Percentiles rank a stretch among this genome's conserved stretches.
Conservation (phyloP, 2,113 vertebrate species). For the Gallinago undulata region DNA sequence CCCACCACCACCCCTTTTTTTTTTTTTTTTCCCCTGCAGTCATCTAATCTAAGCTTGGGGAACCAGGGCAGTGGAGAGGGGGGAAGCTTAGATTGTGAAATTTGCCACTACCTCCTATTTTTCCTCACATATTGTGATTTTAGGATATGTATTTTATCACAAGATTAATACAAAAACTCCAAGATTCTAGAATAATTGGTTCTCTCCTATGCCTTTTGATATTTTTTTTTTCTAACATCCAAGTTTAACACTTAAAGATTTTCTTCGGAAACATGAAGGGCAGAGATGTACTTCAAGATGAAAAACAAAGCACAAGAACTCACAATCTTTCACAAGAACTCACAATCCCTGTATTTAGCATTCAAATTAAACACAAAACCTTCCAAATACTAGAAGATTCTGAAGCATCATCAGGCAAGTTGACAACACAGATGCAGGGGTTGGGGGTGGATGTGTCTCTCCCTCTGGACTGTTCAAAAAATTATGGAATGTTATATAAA, state of each 20-base stretch:
- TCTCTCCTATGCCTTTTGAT: not conserved
- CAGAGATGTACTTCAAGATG: not conserved
- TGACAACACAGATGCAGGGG: not conserved
- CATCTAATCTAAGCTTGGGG: not conserved
- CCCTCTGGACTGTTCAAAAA: not conserved
- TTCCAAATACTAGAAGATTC: not conserved
- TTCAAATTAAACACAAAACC: not conserved
- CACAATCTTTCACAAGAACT: not conserved
- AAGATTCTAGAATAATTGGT: not conserved
- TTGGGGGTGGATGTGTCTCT: too few species aligned
- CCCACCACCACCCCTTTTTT: not conserved
- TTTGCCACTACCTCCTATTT: not conserved
- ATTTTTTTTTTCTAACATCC: not conserved
- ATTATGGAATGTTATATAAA: not conserved
- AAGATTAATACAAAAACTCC: not conserved
- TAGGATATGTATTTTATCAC: too few species aligned
- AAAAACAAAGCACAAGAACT: not conserved
- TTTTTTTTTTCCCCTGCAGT: not conserved
- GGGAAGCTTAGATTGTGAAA: not conserved
- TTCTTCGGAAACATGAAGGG: not conserved
- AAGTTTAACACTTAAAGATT: not conserved
- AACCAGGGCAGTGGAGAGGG: too few species aligned
- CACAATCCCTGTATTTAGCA: not conserved
- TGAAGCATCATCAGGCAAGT: not conserved
- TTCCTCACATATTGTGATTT: not conserved